These are phyloP conservation scores for Hylomyscus alleni DNA, from an alignment of 2,797 vertebrate species.

Conservation along the genomic window DNA sequence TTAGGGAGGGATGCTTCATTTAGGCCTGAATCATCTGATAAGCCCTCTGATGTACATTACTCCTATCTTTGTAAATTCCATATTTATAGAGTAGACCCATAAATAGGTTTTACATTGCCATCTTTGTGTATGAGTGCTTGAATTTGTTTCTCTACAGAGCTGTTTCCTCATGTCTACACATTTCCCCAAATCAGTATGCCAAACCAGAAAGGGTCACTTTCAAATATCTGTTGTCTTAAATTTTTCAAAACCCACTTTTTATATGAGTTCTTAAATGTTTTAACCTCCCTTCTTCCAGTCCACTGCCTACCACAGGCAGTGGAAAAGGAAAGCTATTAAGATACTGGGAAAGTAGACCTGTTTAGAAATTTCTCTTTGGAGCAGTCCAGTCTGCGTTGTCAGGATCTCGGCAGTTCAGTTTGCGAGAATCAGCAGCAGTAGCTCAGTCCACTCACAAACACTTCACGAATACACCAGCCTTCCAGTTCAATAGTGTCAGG, in stretches of 20 bases:
- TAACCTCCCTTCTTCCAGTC: background rate
- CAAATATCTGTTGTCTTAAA: background rate
- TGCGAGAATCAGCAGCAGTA: background rate
- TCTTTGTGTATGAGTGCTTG: background rate
- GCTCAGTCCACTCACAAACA: background rate
- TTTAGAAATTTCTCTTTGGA: background rate
- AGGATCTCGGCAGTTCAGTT: background rate
- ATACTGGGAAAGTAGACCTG: background rate
- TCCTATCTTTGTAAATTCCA: background rate
- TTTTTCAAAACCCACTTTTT: background rate
- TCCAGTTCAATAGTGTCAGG: background rate
- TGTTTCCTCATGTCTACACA: background rate
- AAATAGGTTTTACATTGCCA: background rate
- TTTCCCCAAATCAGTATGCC: background rate
- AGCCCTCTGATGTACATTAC: background rate
- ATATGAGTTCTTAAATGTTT: background rate
- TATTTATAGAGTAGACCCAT: background rate
- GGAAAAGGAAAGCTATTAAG: background rate
- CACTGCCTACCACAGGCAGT: background rate
- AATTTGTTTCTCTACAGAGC: background rate
- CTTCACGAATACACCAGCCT: background rate
- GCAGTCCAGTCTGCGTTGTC: background rate
- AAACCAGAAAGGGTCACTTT: background rate
- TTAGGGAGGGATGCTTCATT: background rate
- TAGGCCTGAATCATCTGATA: conserved; percentile 10